phyloP scores from a whole-genome alignment of 2,888 invertebrate species.

The Agrochola macilenta region DNA sequence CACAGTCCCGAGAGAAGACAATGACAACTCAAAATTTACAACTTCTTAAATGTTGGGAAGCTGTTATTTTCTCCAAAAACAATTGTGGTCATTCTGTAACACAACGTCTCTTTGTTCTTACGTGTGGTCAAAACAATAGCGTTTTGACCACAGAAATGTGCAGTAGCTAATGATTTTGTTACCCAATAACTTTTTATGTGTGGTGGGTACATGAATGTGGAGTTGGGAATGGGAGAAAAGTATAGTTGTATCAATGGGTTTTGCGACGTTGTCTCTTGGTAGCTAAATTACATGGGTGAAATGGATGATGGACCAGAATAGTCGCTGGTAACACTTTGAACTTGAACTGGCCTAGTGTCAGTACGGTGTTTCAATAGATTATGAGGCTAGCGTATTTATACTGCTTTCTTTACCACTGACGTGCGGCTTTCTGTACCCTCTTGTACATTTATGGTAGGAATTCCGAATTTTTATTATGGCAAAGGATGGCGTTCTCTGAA shows the following conservation, averaged over 20 bases:
- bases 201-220: slow-evolving; percentile 35
- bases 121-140: slow-evolving; percentile 66
- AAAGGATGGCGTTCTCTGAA: too few species aligned
- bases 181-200: slow-evolving; percentile 67
- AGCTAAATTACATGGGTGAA: too few species aligned
- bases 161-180: slow-evolving; percentile 69
- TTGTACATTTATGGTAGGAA: too few species aligned
- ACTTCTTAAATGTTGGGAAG: slow-evolving; percentile 50
- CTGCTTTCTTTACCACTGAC: too few species aligned
- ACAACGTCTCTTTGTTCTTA: slow-evolving; percentile 62
- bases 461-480: too few species aligned
- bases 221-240: slow-evolving; percentile 29
- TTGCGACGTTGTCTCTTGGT: neutral
- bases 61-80: slow-evolving; percentile 64
- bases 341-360: too few species aligned
- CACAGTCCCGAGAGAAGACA: slow-evolving; percentile 40
- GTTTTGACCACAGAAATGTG: slow-evolving; percentile 64
- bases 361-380: too few species aligned
- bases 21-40: slow-evolving; percentile 56
- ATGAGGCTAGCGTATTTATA: too few species aligned
- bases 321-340: too few species aligned
- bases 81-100: slow-evolving; percentile 58
- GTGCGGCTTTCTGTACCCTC: too few species aligned
- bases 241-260: slow-evolving; percentile 22
- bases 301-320: too few species aligned